Evolutionary conservation across 1,140 invertebrate genomes (phyloP).

Genomic region (Bombus difficillimus): DNA sequence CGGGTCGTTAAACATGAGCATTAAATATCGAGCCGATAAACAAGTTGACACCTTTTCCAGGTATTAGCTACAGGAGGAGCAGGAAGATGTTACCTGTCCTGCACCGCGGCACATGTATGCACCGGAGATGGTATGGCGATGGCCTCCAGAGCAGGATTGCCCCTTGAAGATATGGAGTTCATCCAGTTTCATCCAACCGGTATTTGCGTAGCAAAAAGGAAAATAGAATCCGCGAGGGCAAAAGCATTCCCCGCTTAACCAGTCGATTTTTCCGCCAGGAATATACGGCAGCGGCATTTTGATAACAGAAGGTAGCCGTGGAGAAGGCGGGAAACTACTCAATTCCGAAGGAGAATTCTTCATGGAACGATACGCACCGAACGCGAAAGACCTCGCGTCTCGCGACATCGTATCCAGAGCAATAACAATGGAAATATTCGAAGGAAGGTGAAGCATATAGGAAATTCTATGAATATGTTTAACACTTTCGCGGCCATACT

Average conservation of each 20-base stretch:
- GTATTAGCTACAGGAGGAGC: conserved; percentile 85
- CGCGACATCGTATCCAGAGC: conserved; percentile 92
- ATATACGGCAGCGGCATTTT: conserved; percentile 93
- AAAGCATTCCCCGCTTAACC: background rate
- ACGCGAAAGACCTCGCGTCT: conserved; percentile 93
- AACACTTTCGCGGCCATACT: background rate
- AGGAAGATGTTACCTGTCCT: conserved; percentile 91
- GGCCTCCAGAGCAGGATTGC: conserved; percentile 88
- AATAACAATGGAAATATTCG: conserved; percentile 93
- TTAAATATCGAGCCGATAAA: background rate
- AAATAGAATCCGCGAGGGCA: background rate
- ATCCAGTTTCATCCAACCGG: conserved; percentile 95
- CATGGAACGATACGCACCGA: conserved; percentile 94
- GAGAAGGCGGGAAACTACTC: conserved; percentile 92
- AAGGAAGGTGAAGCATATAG: conserved; percentile 84
- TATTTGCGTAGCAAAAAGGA: conserved; percentile 52
- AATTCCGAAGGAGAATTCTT: conserved; percentile 93
- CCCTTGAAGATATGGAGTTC: conserved; percentile 92
- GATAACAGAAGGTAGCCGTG: conserved; percentile 92
- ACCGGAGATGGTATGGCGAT: conserved; percentile 94
- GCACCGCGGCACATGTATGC: conserved; percentile 93
- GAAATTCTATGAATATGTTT: background rate
- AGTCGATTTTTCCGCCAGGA: conserved; percentile 75
- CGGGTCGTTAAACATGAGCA: too few species aligned
- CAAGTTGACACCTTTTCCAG: conserved; percentile 47